A percentile compares a stretch with the other conserved stretches of the same genome.
phyloP scores from a whole-genome alignment of 2,797 vertebrate genomes.

The Cetoscarus ocellatus region DNA sequence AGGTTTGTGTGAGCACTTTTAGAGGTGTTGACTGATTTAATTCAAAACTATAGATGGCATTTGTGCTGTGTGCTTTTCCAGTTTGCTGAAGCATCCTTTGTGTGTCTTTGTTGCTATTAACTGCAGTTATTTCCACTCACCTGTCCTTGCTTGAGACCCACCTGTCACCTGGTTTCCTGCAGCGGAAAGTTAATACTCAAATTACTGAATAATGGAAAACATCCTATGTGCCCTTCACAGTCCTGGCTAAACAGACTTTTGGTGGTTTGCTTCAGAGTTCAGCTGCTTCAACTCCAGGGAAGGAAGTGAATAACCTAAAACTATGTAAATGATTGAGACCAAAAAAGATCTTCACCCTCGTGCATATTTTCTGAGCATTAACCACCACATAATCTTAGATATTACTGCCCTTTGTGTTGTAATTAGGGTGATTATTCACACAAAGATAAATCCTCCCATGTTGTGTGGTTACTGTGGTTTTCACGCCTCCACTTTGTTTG shows the following conservation, averaged over 20 bases:
- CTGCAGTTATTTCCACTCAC: conserved; percentile 29
- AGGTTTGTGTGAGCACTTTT: conserved; percentile 1
- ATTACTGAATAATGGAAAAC: conserved; percentile 15
- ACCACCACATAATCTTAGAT: not conserved
- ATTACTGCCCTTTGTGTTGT: conserved; percentile 29
- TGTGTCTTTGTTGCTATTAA: conserved; percentile 1
- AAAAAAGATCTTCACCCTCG: too few species aligned
- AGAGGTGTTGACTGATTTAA: conserved; percentile 22
- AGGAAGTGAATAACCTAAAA: too few species aligned
- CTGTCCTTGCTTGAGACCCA: conserved; percentile 15
- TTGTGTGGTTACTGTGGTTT: conserved; percentile 2
- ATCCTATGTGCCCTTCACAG: not conserved
- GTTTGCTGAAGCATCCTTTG: conserved; percentile 13
- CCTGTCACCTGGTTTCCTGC: conserved; percentile 22
- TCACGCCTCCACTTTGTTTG: conserved; percentile 10
- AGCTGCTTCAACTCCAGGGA: too few species aligned
- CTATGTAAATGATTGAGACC: too few species aligned
- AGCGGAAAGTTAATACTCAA: conserved; percentile 19
- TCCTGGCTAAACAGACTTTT: not conserved
- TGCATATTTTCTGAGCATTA: conserved; percentile 8
- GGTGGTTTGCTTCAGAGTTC: not conserved
- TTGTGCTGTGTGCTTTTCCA: conserved; percentile 29
- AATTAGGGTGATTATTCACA: conserved; percentile 28
- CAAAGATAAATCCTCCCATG: conserved; percentile 15
- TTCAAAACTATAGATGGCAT: conserved; percentile 37